phyloP scores from a whole-genome alignment of 2,797 vertebrate genomes.

The Notoglanidium macrostoma region DNA sequence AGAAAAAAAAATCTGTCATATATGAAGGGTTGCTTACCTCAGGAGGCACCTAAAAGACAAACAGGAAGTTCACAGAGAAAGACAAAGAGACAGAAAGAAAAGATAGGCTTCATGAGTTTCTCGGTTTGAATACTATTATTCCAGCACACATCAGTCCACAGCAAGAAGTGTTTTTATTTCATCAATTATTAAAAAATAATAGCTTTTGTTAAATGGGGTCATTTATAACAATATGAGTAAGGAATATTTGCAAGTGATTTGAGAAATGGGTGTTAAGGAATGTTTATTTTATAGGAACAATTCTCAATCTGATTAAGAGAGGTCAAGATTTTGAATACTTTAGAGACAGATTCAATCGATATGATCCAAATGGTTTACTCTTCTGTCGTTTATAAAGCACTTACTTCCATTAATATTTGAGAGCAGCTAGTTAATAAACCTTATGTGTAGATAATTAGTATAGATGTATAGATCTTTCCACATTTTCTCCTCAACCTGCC shows the following conservation, averaged over 20 bases:
- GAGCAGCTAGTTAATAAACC: too few species aligned
- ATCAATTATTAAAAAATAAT: not conserved
- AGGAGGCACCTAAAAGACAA: slow-evolving; percentile 49
- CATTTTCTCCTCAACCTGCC: too few species aligned
- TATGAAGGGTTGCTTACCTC: slow-evolving; percentile 41
- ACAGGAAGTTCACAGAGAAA: not conserved
- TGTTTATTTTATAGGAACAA: not conserved
- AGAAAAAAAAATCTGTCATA: not conserved
- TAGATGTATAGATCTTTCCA: too few species aligned
- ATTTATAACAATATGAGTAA: not conserved
- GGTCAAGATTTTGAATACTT: not conserved
- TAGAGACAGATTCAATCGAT: not conserved
- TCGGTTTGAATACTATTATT: not conserved
- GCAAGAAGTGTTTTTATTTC: not conserved
- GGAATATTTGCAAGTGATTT: not conserved
- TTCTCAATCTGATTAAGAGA: not conserved
- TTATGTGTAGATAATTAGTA: too few species aligned
- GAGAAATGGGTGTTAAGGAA: not conserved
- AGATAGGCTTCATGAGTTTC: not conserved
- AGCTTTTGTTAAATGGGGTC: not conserved
- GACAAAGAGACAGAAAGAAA: not conserved
- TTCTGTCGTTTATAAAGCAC: too few species aligned
- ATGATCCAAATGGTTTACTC: not conserved
- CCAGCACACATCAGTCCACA: not conserved
- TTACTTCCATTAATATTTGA: too few species aligned